Percentiles rank a stretch among this genome's conserved stretches.
Conservation (phyloP, 2,888 invertebrate species). For the Colostygia pectinataria region DNA sequence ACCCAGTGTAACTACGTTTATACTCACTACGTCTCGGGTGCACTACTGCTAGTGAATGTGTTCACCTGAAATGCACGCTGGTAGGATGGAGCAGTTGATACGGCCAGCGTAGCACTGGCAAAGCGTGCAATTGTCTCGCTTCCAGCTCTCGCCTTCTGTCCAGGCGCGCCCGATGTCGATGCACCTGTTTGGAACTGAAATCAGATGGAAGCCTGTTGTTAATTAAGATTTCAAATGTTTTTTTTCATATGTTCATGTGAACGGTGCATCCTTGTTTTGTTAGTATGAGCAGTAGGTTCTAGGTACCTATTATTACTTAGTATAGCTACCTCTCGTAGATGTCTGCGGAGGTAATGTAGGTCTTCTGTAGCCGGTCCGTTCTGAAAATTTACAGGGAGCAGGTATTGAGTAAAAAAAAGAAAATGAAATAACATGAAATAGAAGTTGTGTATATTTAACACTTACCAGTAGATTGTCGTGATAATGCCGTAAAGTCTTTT, state of each 20-base stretch:
- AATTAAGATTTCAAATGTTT: too few relatives aligned
- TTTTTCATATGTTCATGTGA: too few relatives aligned
- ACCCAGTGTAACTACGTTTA: too few relatives aligned
- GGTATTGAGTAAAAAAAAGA: too few relatives aligned
- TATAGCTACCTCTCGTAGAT: constrained; percentile 44
- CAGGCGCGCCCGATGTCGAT: constrained; percentile 84
- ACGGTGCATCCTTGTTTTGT: too few relatives aligned
- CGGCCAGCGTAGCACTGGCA: constrained; percentile 87
- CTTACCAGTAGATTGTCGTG: constrained; percentile 47
- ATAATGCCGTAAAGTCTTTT: constrained; percentile 47
- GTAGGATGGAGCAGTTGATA: constrained; percentile 79
- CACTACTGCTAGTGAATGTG: too few relatives aligned
- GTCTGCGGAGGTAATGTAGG: constrained; percentile 33
- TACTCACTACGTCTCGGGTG: too few relatives aligned
- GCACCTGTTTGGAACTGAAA: constrained; percentile 56
- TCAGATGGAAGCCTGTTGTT: background rate
- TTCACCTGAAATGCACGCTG: constrained; percentile 40
- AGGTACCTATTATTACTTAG: background rate
- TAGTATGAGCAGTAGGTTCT: too few relatives aligned
- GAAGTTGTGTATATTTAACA: too few relatives aligned
- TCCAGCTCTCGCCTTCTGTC: constrained; percentile 86
- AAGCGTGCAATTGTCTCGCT: constrained; percentile 85
- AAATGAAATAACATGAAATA: too few relatives aligned
- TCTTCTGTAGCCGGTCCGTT: constrained; percentile 25
- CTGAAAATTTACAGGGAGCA: too few relatives aligned